Percentiles rank a stretch among this genome's conserved stretches.
These are phyloP conservation scores for Hirundo rustica DNA, from an alignment of 2,797 vertebrate genomes.

Conservation along the genomic window DNA sequence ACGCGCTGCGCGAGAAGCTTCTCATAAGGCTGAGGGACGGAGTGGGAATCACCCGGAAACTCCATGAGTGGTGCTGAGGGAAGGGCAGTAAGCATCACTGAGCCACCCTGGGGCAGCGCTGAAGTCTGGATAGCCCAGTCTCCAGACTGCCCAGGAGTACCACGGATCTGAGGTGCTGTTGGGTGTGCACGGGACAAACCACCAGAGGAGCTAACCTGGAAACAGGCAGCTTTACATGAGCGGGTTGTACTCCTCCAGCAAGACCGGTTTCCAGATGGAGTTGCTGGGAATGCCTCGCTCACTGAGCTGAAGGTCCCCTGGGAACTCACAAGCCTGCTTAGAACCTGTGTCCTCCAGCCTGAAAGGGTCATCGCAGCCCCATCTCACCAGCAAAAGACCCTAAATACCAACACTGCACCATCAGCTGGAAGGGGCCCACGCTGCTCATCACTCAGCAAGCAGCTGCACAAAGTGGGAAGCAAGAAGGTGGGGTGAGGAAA, in stretches of 20 bases:
- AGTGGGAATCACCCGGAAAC: neutral
- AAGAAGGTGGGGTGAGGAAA: neutral
- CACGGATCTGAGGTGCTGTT: accelerated
- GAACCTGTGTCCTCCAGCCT: neutral
- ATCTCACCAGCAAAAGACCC: neutral
- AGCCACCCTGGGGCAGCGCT: no score
- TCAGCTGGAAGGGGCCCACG: neutral
- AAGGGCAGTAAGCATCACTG: no score
- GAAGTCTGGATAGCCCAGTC: accelerated
- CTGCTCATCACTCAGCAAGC: neutral
- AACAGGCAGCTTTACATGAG: accelerated
- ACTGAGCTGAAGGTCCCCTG: neutral
- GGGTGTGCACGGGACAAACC: neutral
- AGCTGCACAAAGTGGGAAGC: neutral
- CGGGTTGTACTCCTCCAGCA: neutral
- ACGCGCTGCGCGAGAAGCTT: accelerated
- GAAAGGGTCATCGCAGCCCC: neutral
- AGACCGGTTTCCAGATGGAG: neutral
- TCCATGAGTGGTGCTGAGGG: neutral
- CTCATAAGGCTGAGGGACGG: accelerated
- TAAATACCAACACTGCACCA: accelerated
- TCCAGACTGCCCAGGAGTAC: neutral
- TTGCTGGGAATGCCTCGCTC: accelerated
- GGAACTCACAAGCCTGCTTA: neutral
- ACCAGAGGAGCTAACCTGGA: neutral